A percentile compares a stretch with the other conserved stretches of the same genome.
These are phyloP conservation scores for Synanthedon tipuliformis DNA, from an alignment of 2,888 invertebrate genomes.

Conservation along the genomic window DNA sequence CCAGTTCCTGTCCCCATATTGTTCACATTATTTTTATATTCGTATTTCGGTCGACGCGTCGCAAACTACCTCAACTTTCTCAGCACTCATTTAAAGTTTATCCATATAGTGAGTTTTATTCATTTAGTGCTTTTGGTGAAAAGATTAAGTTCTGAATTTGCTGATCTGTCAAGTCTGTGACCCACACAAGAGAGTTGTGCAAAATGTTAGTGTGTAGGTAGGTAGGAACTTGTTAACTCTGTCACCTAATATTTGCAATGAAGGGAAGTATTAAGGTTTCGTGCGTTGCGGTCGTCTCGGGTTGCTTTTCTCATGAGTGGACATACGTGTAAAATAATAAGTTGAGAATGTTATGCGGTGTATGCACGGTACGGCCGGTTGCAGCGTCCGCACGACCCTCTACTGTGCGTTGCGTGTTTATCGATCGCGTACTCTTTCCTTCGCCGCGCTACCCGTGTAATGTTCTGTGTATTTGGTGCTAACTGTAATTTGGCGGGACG, in stretches of 20 bases:
- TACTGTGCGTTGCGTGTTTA: slow-evolving; percentile 48
- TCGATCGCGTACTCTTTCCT: slow-evolving; percentile 45
- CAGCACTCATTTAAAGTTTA: too few species aligned
- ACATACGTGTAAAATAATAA: slow-evolving; percentile 68
- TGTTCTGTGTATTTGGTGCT: slow-evolving; percentile 50
- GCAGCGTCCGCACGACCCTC: slow-evolving; percentile 30
- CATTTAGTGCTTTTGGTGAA: too few species aligned
- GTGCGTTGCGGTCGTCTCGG: slow-evolving; percentile 67
- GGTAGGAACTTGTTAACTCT: slow-evolving; percentile 45
- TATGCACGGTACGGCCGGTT: slow-evolving; percentile 37
- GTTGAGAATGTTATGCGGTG: slow-evolving; percentile 59
- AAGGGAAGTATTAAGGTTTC: slow-evolving; percentile 71
- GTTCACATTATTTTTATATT: slow-evolving; percentile 60
- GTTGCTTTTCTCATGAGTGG: slow-evolving; percentile 71
- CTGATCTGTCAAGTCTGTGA: too few species aligned
- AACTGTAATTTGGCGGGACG: slow-evolving; percentile 56
- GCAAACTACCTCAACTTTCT: slow-evolving; percentile 15
- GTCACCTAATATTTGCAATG: slow-evolving; percentile 67
- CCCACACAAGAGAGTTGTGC: slow-evolving; percentile 18
- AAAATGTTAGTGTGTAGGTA: slow-evolving; percentile 40
- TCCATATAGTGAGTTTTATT: too few species aligned
- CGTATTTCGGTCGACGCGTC: slow-evolving; percentile 56
- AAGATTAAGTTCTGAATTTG: too few species aligned
- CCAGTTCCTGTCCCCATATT: slow-evolving; percentile 66
- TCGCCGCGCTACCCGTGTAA: slow-evolving; percentile 39